These are phyloP conservation scores for Lordiphosa clarofinis DNA, from an alignment of 1,140 invertebrate species.

Conservation along the genomic window DNA sequence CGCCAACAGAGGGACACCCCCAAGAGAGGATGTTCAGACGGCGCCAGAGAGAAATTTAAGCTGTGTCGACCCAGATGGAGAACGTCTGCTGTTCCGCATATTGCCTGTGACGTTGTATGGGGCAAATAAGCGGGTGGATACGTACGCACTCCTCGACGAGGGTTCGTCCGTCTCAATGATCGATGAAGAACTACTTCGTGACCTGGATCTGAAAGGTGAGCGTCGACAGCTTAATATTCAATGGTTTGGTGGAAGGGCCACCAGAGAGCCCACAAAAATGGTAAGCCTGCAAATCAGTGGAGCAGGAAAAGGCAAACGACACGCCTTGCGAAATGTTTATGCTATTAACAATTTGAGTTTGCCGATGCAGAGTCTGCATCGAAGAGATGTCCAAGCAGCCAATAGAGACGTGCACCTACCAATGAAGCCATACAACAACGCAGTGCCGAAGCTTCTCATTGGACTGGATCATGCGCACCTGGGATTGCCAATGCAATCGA, in stretches of 20 bases:
- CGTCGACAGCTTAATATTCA: slow-evolving; percentile 9
- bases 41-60: background rate
- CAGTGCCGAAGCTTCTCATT: slow-evolving; percentile 1
- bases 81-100: background rate
- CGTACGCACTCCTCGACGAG: slow-evolving; percentile 8
- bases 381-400: slow-evolving; percentile 2
- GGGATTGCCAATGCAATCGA: background rate
- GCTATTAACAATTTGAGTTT: too few species aligned
- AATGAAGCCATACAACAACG: slow-evolving; percentile 11
- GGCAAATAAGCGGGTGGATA: background rate
- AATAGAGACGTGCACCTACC: background rate
- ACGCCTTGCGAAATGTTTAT: too few species aligned
- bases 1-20: background rate
- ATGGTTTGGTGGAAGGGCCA: slow-evolving; percentile 7
- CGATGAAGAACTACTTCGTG: background rate
- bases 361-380: too few species aligned
- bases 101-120: slow-evolving; percentile 4
- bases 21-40: background rate
- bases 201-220: slow-evolving; percentile 6
- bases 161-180: slow-evolving; percentile 9
- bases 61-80: background rate
- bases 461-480: slow-evolving; percentile 4
- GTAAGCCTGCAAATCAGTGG: slow-evolving; percentile 11
- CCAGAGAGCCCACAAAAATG: background rate
- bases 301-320: background rate